phyloP scores from a whole-genome alignment of 2,113 vertebrate species.

The Podarcis muralis region DNA sequence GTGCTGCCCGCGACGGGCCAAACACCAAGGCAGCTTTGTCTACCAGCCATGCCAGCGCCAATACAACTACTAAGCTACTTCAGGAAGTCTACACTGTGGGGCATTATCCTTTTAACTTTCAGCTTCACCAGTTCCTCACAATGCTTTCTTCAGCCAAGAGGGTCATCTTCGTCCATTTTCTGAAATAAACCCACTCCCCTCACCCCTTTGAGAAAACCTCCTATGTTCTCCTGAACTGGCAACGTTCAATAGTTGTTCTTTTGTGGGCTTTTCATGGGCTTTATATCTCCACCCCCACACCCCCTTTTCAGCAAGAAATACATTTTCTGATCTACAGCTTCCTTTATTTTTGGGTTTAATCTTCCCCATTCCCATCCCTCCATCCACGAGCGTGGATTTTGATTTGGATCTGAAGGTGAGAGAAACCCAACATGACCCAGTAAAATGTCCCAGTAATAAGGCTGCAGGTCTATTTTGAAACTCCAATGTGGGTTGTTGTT shows the following conservation, averaged over 20 bases:
- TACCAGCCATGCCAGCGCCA: conserved; percentile 95
- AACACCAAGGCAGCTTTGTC: conserved; percentile 83
- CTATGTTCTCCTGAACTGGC: not conserved
- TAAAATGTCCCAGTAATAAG: not conserved
- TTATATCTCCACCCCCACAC: not conserved
- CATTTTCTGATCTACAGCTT: not conserved
- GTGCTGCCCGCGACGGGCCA: conserved; percentile 79
- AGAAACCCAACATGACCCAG: not conserved
- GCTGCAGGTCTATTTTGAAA: conserved; percentile 6
- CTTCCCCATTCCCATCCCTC: accelerated
- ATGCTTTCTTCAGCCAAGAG: conserved; percentile 14
- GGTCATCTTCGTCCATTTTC: not conserved
- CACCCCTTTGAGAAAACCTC: not conserved
- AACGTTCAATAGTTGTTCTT: conserved; percentile 13
- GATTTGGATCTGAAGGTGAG: not conserved
- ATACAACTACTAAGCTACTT: conserved; percentile 86
- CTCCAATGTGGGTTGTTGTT: not conserved
- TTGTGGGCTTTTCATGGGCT: conserved; percentile 20
- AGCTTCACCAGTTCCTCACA: not conserved
- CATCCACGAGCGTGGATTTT: not conserved
- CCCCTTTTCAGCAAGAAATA: not conserved
- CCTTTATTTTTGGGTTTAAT: not conserved
- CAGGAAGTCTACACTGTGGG: conserved; percentile 16
- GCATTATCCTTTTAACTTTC: conserved; percentile 44
- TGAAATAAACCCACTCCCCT: not conserved